phyloP scores from a whole-genome alignment of 2,888 invertebrate species.

The Matsumyia berberina region DNA sequence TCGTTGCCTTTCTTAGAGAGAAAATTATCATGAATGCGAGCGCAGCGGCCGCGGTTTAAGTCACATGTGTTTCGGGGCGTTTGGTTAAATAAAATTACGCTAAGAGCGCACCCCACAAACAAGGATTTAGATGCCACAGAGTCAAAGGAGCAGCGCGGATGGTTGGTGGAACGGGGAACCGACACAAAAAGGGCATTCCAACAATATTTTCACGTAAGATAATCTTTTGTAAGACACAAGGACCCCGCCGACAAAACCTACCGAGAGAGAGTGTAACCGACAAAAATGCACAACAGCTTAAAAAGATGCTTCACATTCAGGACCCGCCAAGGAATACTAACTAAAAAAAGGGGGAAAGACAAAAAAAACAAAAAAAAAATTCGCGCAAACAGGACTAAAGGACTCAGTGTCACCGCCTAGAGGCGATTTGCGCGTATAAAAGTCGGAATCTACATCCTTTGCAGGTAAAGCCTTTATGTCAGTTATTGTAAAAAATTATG shows the following conservation, averaged over 20 bases:
- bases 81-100: constrained; percentile 74
- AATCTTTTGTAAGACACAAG: constrained; percentile 74
- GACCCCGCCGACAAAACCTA: constrained; percentile 63
- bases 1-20: constrained; percentile 52
- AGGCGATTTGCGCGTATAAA: constrained; percentile 75
- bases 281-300: constrained; percentile 72
- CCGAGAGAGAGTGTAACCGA: constrained; percentile 65
- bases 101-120: constrained; percentile 66
- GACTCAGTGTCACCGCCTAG: constrained; percentile 75
- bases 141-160: constrained; percentile 56
- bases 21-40: constrained; percentile 67
- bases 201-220: constrained; percentile 76
- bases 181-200: constrained; percentile 60
- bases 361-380: constrained; percentile 39
- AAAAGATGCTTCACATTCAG: constrained; percentile 75
- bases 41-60: constrained; percentile 53
- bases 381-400: constrained; percentile 70
- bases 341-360: constrained; percentile 35
- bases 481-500: constrained; percentile 75
- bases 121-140: constrained; percentile 63
- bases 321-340: constrained; percentile 52
- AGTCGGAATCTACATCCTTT: constrained; percentile 71
- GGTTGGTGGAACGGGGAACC: too few relatives aligned
- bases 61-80: constrained; percentile 73
- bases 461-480: constrained; percentile 76